Base-by-base conservation (phyloP, 2,888 invertebrate species). In the Hemithea aestivaria region DNA sequence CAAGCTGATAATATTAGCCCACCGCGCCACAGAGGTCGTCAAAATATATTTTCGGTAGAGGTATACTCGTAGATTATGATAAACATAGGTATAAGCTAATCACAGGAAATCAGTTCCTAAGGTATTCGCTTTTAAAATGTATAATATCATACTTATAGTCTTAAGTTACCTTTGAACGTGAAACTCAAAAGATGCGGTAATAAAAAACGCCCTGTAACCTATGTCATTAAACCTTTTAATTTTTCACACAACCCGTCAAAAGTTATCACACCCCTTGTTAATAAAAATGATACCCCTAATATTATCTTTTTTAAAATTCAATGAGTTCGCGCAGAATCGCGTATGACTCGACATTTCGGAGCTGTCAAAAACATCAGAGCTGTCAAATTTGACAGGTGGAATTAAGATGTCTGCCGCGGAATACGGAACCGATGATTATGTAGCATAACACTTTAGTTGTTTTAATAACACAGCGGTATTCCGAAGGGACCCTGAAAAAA, bases 361-460 rank as follows among this genome's bases (percentile, higher is more conserved):
- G 56, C 55, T 70, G 77, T 77, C 74, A 75, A 55, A 68, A 71
- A 57, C 68, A 69, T 72, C 72, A 76, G 49, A 66, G 66, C 56
- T 68, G 71, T 72, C 72, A 77, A 50, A 66, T 66, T 56, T 78
- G 79, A 81, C 74, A 73, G 72, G 56, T 58, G 60, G 60, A 71
- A 78, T 76, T 69, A 73, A 81, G 77, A 82, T 62, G 70, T 73
- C 36, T 61, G 52, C 61, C 74, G 75, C 76, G 73, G 60, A 65
- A 48, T 66, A 74, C 72, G 64, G 66, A 66, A 73, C 79, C 78
- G 48, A 42, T 73, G 67, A 84, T 85, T 85, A 82, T n/a, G n/a
- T n/a, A n/a, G n/a, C n/a, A n/a, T 38, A 55, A 73, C 84, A 71
- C 80, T 53, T 76, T 70, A 62, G 47, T 62, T 59, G 56, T 66